These are phyloP conservation scores for Aphidoletes aphidimyza DNA, from an alignment of 2,888 invertebrate genomes.

Conservation along the genomic window DNA sequence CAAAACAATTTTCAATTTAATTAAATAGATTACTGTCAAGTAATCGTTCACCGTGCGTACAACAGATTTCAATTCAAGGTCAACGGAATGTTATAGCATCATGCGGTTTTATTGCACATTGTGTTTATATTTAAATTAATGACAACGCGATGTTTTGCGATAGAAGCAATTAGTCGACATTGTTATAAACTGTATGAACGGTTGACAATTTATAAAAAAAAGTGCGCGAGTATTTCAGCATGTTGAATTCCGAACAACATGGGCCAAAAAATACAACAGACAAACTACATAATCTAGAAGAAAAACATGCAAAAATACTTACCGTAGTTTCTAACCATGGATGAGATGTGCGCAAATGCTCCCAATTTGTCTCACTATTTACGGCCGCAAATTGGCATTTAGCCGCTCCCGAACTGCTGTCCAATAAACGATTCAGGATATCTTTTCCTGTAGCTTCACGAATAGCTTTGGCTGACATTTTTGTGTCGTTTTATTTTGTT, in stretches of 20 bases:
- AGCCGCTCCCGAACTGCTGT: slow-evolving; percentile 73
- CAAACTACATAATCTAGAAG: not conserved
- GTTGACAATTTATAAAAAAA: too few relatives aligned
- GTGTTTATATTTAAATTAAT: slow-evolving; percentile 38
- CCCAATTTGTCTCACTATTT: slow-evolving; percentile 79
- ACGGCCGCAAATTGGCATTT: slow-evolving; percentile 86
- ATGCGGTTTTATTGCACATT: slow-evolving; percentile 26
- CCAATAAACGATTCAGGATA: slow-evolving; percentile 85
- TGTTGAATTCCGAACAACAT: slow-evolving; percentile 57
- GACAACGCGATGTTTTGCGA: not conserved
- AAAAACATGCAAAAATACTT: slow-evolving; percentile 59
- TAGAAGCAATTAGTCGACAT: too few relatives aligned
- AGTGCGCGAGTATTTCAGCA: too few relatives aligned
- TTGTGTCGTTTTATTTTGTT: slow-evolving; percentile 59
- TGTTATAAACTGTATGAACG: not conserved
- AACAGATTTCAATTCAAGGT: not conserved
- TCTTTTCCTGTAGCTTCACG: slow-evolving; percentile 94
- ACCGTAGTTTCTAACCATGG: slow-evolving; percentile 88
- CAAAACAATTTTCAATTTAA: not conserved
- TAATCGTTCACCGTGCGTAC: not conserved
- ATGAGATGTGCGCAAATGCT: slow-evolving; percentile 77
- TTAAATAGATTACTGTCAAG: not conserved
- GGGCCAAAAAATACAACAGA: not conserved
- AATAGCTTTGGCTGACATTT: slow-evolving; percentile 97
- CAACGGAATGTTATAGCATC: slow-evolving; percentile 2